Evolutionary conservation across 2,797 vertebrate species (phyloP), one percentile per base, ranked within the genome.

Genomic region (Eptatretus atami): DNA sequence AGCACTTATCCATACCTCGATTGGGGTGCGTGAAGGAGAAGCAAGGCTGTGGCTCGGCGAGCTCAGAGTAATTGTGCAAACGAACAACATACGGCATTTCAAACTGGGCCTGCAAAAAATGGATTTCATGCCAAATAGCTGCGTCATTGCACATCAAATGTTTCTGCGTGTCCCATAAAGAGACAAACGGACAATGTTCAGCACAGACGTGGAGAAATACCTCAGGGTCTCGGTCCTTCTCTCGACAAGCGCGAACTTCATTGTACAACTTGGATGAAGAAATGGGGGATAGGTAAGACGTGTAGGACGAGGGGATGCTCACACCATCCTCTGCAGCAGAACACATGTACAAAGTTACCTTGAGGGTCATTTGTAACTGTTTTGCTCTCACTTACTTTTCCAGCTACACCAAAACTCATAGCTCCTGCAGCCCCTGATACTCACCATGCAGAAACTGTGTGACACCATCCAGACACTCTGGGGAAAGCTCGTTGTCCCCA

Each of bases 231-330:
- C 82, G 82, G 75, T 90, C 84, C 1, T 82, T 78, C 66, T 92
- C 86, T n/a, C 85, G 76, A 69, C 85, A 90, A 2, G 77, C 81
- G 14, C 85, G 76, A 1, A 92, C 86, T 72, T 92, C 85, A 1
- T 88, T 92, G 73, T 92, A 92, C 15, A 92, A 77, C 72, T 92
- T 92, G 15, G 86, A 92, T 53, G 86, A 92, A 2, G 84, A 90
- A 68, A 92, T 76, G 3, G 86, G 86, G 14, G 85, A 82, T 72
- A 92, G 72, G 70, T 78, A 92, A 65, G 86, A 92, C 0, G 82
- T 88, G 69, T 92, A 92, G 53, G 80, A 79, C 53, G 77, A 75
- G 5, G 86, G 86, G 69, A 92, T 92, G 74, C 85, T 90, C 67
- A 92, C 79, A 0, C 85, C 85, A 1, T 76, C 79, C 55, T 80